phyloP scores from a whole-genome alignment of 2,797 vertebrate genomes.

The Diplodus sargus region DNA sequence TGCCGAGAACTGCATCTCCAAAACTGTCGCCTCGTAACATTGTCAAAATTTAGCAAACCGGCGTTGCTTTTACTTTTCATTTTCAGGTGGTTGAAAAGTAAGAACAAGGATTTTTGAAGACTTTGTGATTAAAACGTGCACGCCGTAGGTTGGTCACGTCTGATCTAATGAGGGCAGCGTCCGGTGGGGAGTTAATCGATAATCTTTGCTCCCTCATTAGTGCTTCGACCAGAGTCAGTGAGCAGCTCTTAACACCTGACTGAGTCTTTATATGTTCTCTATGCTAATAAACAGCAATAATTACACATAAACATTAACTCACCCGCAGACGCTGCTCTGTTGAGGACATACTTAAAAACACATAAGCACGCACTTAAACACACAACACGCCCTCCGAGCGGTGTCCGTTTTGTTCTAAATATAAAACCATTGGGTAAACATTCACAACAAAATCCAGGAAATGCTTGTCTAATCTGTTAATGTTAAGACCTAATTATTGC shows the following conservation, averaged over 20 bases:
- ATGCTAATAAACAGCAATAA: conserved; percentile 49
- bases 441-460: conserved; percentile 40
- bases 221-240: conserved; percentile 50
- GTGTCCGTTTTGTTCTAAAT: conserved; percentile 44
- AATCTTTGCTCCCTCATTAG: conserved; percentile 40
- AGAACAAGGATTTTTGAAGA: no score
- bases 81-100: no score
- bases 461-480: conserved; percentile 42
- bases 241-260: conserved; percentile 24
- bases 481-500: conserved; percentile 42
- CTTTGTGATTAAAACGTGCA: neutral
- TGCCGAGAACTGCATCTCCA: neutral
- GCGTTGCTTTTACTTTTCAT: neutral
- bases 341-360: conserved; percentile 58
- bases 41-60: neutral
- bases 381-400: conserved; percentile 45
- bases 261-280: conserved; percentile 24
- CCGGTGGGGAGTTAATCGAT: conserved; percentile 51
- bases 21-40: neutral
- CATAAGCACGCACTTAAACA: conserved; percentile 60
- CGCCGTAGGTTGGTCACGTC: neutral
- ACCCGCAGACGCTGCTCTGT: conserved; percentile 21
- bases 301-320: conserved; percentile 70
- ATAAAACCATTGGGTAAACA: conserved; percentile 41
- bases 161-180: conserved; percentile 1